phyloP scores from a whole-genome alignment of 2,797 vertebrate species.

The Neopelma chrysocephalum region DNA sequence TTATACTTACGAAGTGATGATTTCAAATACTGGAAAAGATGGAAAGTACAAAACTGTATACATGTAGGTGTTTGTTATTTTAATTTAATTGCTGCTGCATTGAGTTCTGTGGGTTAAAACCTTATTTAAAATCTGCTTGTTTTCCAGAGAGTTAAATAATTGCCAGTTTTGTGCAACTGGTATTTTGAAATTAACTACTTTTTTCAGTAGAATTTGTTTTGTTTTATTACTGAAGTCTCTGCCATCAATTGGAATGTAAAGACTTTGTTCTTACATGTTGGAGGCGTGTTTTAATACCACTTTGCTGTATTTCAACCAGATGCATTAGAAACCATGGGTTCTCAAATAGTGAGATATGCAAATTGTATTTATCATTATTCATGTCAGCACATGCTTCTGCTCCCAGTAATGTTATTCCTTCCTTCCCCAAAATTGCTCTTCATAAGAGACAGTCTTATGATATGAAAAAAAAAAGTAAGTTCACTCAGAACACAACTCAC shows the following conservation, averaged over 20 bases:
- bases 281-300: background rate
- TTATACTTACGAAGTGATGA: conserved; percentile 85
- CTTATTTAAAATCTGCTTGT: background rate
- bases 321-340: background rate
- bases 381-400: background rate
- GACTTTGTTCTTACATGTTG: background rate
- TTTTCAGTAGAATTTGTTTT: background rate
- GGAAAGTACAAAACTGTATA: conserved; percentile 89
- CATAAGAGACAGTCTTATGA: background rate
- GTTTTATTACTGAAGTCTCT: background rate
- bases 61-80: conserved; percentile 76
- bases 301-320: background rate
- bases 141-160: background rate
- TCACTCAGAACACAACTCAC: background rate
- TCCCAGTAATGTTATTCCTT: background rate
- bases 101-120: background rate
- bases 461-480: background rate
- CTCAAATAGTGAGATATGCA: background rate
- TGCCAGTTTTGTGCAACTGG: background rate
- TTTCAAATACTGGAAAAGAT: conserved; percentile 89
- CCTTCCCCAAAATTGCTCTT: background rate
- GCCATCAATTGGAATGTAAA: background rate
- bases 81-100: background rate
- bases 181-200: background rate
- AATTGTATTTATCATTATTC: background rate